phyloP scores from a whole-genome alignment of 2,888 invertebrate species.

The Polymixis lichenea region DNA sequence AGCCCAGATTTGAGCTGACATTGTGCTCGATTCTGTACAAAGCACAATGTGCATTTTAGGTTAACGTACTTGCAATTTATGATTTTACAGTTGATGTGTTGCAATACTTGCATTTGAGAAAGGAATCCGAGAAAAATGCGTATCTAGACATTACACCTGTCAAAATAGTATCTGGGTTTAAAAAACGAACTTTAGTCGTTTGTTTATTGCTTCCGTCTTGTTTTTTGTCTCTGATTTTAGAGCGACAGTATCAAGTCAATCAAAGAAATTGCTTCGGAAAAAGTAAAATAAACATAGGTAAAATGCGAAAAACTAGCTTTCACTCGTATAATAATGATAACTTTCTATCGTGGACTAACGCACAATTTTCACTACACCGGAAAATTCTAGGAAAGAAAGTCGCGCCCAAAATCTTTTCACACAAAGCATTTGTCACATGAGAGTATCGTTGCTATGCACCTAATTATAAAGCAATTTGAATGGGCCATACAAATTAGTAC shows the following conservation, averaged over 20 bases:
- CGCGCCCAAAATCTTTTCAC: slow-evolving; percentile 6
- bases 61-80: background rate
- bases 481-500: slow-evolving; percentile 70
- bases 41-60: slow-evolving; percentile 27
- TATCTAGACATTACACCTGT: no score
- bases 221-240: background rate
- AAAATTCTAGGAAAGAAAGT: slow-evolving; percentile 50
- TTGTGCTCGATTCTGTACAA: slow-evolving; percentile 70
- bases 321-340: background rate
- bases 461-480: slow-evolving; percentile 58
- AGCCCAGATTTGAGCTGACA: slow-evolving; percentile 82
- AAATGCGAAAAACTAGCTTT: background rate
- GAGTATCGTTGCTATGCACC: slow-evolving; percentile 55
- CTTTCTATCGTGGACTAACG: slow-evolving; percentile 8
- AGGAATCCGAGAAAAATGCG: slow-evolving; percentile 2
- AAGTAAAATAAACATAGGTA: background rate
- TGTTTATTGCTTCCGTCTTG: background rate
- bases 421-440: slow-evolving; percentile 14
- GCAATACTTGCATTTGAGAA: slow-evolving; percentile 8
- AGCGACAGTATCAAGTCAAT: background rate
- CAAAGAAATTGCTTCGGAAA: background rate
- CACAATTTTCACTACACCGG: background rate
- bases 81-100: background rate
- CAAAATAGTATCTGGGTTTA: no score
- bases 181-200: background rate